Conservation (phyloP, 2,113 vertebrate genomes). For the Ptilorrhoa leucosticta region DNA sequence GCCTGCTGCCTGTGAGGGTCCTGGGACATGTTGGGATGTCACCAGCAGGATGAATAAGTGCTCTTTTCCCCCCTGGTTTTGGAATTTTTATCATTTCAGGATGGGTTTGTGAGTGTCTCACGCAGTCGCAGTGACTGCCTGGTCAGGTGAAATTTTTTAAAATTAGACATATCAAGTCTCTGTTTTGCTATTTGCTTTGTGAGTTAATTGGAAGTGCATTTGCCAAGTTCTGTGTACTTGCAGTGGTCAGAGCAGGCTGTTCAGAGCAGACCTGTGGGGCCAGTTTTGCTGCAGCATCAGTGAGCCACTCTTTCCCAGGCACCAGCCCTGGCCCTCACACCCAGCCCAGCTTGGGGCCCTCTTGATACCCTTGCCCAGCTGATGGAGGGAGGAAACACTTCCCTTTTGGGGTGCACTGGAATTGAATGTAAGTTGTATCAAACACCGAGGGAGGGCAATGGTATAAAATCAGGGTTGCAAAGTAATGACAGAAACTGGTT, state of each 20-base stretch:
- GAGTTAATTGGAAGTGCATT: neutral
- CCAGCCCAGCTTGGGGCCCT: neutral
- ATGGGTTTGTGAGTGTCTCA: neutral
- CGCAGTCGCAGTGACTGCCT: fast-evolving
- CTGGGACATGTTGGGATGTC: neutral
- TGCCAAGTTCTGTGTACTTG: neutral
- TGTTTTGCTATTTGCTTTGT: neutral
- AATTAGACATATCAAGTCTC: neutral
- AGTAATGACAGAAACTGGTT: neutral
- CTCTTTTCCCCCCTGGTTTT: neutral
- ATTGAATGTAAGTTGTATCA: neutral
- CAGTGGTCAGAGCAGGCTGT: neutral
- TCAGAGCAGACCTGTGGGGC: neutral
- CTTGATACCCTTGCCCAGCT: neutral
- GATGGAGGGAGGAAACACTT: neutral
- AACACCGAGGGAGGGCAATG: neutral
- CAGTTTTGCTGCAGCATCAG: neutral
- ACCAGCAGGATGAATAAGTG: neutral
- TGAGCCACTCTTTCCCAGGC: neutral
- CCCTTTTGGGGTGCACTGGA: neutral
- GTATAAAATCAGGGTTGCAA: neutral
- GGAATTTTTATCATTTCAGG: neutral
- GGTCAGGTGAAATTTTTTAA: neutral
- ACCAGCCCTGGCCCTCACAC: neutral
- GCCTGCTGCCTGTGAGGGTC: neutral